Evolutionary conservation across 2,888 invertebrate genomes (phyloP), one percentile per base, ranked within the genome.

Genomic region (Craniophora ligustri): DNA sequence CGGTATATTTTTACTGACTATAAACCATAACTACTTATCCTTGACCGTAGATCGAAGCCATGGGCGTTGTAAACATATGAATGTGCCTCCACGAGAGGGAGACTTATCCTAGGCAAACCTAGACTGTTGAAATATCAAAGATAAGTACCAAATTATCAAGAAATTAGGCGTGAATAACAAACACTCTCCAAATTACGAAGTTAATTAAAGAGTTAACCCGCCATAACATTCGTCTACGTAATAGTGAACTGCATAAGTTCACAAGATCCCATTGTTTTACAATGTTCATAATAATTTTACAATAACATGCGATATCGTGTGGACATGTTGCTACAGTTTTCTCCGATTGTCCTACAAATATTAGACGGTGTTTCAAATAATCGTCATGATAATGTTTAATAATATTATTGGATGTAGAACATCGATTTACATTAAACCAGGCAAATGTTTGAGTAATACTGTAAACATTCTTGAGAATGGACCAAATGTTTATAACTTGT

Each of bases 311-410:
- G 51, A 36, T 53, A 48, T 14, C 45, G 26, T 31, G 36, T 28
- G 16, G 23, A n/a, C 15, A 16, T 63, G 65, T 76, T 70, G 65
- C 67, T 69, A 69, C 72, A 68, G 64, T 76, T 76, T 73, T 74
- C 68, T 72, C 69, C 40, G 76, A 72, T 79, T 82, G 82, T 81
- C 79, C 79, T 82, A 78, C 71, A 69, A 76, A 79, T 76, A 84
- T 87, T 87, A 86, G 88, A 81, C 83, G 82, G 60, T 85, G 86
- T 86, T 84, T 86, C 85, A 85, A 87, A 86, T 88, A 87, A 83
- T 80, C 76, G 66, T 49, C 74, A 78, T 78, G 58, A 76, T 68
- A 30, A 73, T 87, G 88, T 89, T 88, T 89, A 87, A 89, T 89
- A 90, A 90, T 84, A 89, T 79, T 73, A 75, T 63, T 70, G 63